Evolutionary conservation across 2,113 vertebrate genomes (phyloP), one percentile per base, ranked within the genome.

Genomic region (Phaethornis superciliosus): DNA sequence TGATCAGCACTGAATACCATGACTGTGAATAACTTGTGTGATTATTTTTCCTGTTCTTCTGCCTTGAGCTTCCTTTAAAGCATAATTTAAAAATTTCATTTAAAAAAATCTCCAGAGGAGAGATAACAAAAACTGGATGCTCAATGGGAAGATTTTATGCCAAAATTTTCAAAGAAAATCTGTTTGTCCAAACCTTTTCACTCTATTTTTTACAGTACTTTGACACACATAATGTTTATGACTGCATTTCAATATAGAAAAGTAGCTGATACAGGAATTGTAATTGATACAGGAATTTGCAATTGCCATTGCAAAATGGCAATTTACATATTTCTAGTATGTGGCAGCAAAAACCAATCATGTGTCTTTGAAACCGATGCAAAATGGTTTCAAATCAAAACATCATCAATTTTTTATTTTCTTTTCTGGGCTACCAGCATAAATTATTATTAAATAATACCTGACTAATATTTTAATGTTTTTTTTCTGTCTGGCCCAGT

Each of bases 191-290:
- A 83, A 74, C 4, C 6, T 91, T 81, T 91, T 82, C 30, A n/a
- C 63, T 49, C 30, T 58, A 40, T 65, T 67, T 91, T 93, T 94
- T 67, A 74, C 35, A 65, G 35, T 62, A 74, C 81, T 74, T 30
- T 74, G 69, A 51, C 42, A 40, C 32, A 26, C 7, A 22, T 69
- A 65, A 47, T 74, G 55, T 69, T 94, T 88, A 59, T 37, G 28
- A 16, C 30, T 84, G 46, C 27, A 86, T 74, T 93, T 94, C 70
- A 90, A 54, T 86, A 67, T 32, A 65, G 60, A 88, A 74, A 93
- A 82, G 30, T n/a, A 60, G 42, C 49, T 71, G 62, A 85, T 90
- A 64, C 46, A 37, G 51, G 63, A 94, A 26, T 40, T 40, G 40
- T 11, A 12, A 40, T 12, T 40, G 40, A 40, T 40, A 40, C 40